Evolutionary conservation across 2,113 vertebrate species (phyloP), one percentile per base, ranked within the genome.

Genomic region (Arizona elegans): DNA sequence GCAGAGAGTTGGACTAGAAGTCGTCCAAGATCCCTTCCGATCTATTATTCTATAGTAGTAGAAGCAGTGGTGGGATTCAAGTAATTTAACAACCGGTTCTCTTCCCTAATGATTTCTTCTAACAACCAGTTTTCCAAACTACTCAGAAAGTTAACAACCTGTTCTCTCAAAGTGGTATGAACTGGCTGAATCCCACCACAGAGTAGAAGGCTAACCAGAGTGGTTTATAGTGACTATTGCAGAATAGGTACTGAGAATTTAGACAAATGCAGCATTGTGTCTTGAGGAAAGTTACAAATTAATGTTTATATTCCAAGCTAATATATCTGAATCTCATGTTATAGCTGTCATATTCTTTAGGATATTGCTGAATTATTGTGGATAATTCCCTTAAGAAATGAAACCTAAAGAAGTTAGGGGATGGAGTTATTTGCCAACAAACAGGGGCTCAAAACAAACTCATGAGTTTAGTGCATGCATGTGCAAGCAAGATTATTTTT

Each of bases 361-460:
- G 65, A n/a, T 62, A 86, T 75, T 55, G 56, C 33, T 55, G 65
- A 89, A 23, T 62, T 89, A 47, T 86, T 65, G 53, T 43, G 81
- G 87, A 33, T 54, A 56, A 56, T 29, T 29, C 43, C 58, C 56
- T 58, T 86, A 9, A 43, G 86, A 87, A 33, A 54, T 24, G 50
- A 43, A 54, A 43, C 26, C 62, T 91, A 56, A 88, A 91, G 9
- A 29, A 90, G 90, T 91, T 85, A 89, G 21, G 21, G 19, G 47
- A 47, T 91, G 13, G 54, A 70, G 50, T n/a, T 70, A 86, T 89
- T 86, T 56, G 53, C 55, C 6, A 53, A 12, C 53, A 70, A 87
- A 65, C 47, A 86, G 53, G 10, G 9, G 47, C 87, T 86, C 89
- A 87, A 93, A 92, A 93, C 62, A 93, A 86, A 89, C 26, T 90